Base-by-base conservation (phyloP, 2,113 vertebrate genomes). In the Neogale vison region DNA sequence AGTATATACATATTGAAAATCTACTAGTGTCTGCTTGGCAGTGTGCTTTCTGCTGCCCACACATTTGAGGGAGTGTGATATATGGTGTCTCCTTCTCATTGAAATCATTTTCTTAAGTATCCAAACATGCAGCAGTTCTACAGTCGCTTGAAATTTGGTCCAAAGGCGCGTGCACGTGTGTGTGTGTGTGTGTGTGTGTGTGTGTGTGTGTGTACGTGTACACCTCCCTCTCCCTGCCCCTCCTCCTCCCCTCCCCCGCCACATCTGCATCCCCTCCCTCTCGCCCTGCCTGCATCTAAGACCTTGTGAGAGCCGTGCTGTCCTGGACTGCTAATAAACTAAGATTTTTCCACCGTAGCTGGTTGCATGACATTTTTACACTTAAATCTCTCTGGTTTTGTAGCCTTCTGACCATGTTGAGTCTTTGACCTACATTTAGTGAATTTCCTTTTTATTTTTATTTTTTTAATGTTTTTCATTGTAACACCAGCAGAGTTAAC, bases 81-180 rank as follows among this genome's bases (percentile, higher is more conserved):
- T 29, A 15, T 52, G 24, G 21, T 34, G 13, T 94, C 47, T 94
- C 85, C 23, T 76, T 57, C 42, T 36, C 59, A 42, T 39, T 95
- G 79, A 95, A 96, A 59, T n/a, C 10, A 83, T 74, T 93, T 93
- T 86, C 52, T 80, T 72, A 95, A 88, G 34, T 79, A 95, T 29
- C 67, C 81, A 76, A 7, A 94, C 39, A 81, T 34, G 6, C 76
- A 77, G 26, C 15, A 24, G 52, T 87, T 94, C 76, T 72, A 86
- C 34, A 84, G 7, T 76, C 45, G 39, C 34, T 94, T 85, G 63
- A 67, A 76, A 71, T 4, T 42, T 31, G 52, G 87, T 93, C 61
- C 55, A 92, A 47, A 89, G 39, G 20, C 2, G 4, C 17, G 8
- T 23, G 29, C 20, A 13, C 18, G 12, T 15, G 4, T 17, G 11